phyloP scores from a whole-genome alignment of 2,888 invertebrate genomes.

The Nowickia ferox region DNA sequence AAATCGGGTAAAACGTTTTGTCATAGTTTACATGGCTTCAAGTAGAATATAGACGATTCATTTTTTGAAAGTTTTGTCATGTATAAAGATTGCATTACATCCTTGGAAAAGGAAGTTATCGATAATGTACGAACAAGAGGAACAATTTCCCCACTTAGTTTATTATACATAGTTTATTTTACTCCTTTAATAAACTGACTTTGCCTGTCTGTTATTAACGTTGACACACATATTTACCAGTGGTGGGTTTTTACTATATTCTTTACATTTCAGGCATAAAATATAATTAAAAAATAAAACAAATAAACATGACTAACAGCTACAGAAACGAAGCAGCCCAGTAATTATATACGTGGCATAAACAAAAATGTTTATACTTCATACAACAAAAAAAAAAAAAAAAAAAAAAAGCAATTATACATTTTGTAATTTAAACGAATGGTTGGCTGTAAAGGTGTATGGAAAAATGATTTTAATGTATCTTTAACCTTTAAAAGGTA shows the following conservation, averaged over 20 bases:
- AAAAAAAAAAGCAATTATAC: not conserved
- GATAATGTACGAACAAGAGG: not conserved
- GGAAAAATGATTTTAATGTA: slow-evolving; percentile 15
- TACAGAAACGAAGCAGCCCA: slow-evolving; percentile 18
- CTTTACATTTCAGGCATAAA: slow-evolving; percentile 62
- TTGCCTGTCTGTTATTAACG: slow-evolving; percentile 44
- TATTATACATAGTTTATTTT: not conserved
- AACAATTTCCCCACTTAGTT: not conserved
- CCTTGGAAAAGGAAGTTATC: too few species aligned
- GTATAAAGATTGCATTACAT: too few species aligned
- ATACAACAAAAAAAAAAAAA: not conserved
- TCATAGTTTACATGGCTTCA: too few species aligned
- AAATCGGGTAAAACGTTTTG: too few species aligned
- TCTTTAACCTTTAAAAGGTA: slow-evolving; percentile 29
- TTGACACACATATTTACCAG: slow-evolving; percentile 52
- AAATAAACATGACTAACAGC: slow-evolving; percentile 35
- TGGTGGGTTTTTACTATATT: slow-evolving; percentile 42
- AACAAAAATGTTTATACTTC: slow-evolving; percentile 23
- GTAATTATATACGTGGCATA: slow-evolving; percentile 32
- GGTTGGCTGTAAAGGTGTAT: not conserved
- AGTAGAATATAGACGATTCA: too few species aligned
- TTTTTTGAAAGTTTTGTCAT: too few species aligned
- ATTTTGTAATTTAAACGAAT: slow-evolving; percentile 17
- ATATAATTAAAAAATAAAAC: slow-evolving; percentile 69
- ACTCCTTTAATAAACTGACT: not conserved